These are phyloP conservation scores for Grapholita molesta DNA, from an alignment of 1,140 invertebrate species.

Conservation along the genomic window DNA sequence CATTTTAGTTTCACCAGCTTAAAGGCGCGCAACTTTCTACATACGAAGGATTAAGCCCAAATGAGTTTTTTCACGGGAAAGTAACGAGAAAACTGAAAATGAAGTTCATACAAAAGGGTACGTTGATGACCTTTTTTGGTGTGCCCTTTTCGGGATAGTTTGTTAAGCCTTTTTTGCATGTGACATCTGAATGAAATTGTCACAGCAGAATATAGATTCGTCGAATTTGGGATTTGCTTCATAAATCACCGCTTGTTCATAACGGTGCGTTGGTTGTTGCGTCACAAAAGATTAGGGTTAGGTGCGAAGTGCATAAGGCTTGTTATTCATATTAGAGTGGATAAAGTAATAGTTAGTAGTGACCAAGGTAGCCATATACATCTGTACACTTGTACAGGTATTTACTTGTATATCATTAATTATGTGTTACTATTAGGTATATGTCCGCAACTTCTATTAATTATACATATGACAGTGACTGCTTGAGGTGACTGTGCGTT, in stretches of 20 bases:
- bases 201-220: background rate
- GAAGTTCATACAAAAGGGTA: constrained; percentile 1
- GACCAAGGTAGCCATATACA: too few relatives aligned
- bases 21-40: background rate
- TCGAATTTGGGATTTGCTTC: background rate
- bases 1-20: constrained; percentile 8
- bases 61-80: constrained; percentile 9
- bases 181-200: background rate
- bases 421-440: too few relatives aligned
- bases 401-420: too few relatives aligned
- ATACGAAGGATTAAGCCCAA: constrained; percentile 7
- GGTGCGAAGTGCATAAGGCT: too few relatives aligned
- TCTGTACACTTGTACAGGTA: too few relatives aligned
- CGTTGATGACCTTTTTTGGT: background rate
- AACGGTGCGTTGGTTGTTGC: background rate
- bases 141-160: background rate
- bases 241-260: background rate
- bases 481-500: too few relatives aligned
- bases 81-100: constrained; percentile 3
- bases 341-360: too few relatives aligned
- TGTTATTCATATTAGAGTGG: too few relatives aligned
- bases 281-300: too few relatives aligned
- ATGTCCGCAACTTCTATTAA: too few relatives aligned
- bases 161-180: background rate
- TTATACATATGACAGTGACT: too few relatives aligned